phyloP scores from a whole-genome alignment of 1,140 invertebrate species.

The Drosophila tropicalis region DNA sequence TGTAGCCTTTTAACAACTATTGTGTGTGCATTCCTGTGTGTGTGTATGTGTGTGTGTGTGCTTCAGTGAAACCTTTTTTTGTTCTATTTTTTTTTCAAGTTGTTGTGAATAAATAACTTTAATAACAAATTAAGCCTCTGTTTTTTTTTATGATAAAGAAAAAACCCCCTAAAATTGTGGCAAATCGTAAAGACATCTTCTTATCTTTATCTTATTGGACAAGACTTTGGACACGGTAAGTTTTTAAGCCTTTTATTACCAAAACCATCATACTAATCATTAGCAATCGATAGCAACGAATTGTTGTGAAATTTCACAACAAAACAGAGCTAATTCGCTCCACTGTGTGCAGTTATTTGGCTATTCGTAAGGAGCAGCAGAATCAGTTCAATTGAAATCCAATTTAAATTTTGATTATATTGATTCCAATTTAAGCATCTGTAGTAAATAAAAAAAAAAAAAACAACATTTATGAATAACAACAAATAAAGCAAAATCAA shows the following conservation, averaged over 20 bases:
- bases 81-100: neutral
- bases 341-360: neutral
- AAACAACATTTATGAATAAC: slow-evolving; percentile 61
- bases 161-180: too few species aligned
- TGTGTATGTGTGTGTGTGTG: neutral
- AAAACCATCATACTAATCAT: too few species aligned
- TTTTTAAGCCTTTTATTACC: neutral
- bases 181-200: too few species aligned
- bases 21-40: neutral
- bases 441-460: slow-evolving; percentile 29
- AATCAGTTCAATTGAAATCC: slow-evolving; percentile 31
- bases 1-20: neutral
- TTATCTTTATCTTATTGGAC: too few species aligned
- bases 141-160: neutral
- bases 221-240: neutral
- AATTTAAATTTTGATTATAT: slow-evolving; percentile 46
- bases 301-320: slow-evolving; percentile 4
- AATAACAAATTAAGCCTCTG: neutral
- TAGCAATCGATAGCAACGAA: neutral
- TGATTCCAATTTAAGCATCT: slow-evolving; percentile 55
- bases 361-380: neutral
- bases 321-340: neutral
- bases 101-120: neutral
- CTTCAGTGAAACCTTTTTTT: neutral
- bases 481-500: slow-evolving; percentile 63